Percentiles rank a stretch among this genome's conserved stretches.
phyloP scores from a whole-genome alignment of 2,888 invertebrate species.

The Heliconius ethilla region DNA sequence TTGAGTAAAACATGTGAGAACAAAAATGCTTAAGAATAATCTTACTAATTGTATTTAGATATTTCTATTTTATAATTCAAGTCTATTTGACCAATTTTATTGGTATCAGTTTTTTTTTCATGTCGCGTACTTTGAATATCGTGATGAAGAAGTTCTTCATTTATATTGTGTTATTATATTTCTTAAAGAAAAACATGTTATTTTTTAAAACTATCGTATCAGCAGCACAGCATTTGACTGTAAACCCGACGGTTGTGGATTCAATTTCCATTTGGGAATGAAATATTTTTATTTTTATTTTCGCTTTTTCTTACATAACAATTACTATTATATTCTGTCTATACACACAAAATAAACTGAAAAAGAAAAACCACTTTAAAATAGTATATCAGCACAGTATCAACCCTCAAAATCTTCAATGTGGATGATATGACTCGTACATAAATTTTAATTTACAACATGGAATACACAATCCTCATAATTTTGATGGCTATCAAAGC shows the following conservation, averaged over 20 bases:
- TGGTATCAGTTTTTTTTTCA: too few species aligned
- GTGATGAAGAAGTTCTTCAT: too few species aligned
- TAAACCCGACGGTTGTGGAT: too few species aligned
- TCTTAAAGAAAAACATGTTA: too few species aligned
- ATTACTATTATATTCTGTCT: neutral
- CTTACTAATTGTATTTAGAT: neutral
- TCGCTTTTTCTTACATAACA: too few species aligned
- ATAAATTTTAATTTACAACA: constrained; percentile 24
- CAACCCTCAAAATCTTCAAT: neutral
- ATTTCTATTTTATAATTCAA: neutral
- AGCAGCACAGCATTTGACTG: too few species aligned
- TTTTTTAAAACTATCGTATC: too few species aligned
- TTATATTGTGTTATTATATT: too few species aligned
- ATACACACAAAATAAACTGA: neutral
- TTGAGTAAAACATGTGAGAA: neutral
- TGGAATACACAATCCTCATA: constrained; percentile 12
- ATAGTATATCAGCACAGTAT: neutral
- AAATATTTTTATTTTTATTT: too few species aligned
- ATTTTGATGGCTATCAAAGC: constrained; percentile 27
- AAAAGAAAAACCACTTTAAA: neutral
- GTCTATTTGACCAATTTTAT: too few species aligned
- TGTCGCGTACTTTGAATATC: too few species aligned
- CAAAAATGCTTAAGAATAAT: neutral
- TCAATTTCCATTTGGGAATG: too few species aligned
- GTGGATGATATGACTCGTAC: neutral